A percentile compares a stretch with the other conserved stretches of the same genome.
phyloP scores from a whole-genome alignment of 30 jellyfish, hydroid and myxozoan genomes.

The Hydra vulgaris region DNA sequence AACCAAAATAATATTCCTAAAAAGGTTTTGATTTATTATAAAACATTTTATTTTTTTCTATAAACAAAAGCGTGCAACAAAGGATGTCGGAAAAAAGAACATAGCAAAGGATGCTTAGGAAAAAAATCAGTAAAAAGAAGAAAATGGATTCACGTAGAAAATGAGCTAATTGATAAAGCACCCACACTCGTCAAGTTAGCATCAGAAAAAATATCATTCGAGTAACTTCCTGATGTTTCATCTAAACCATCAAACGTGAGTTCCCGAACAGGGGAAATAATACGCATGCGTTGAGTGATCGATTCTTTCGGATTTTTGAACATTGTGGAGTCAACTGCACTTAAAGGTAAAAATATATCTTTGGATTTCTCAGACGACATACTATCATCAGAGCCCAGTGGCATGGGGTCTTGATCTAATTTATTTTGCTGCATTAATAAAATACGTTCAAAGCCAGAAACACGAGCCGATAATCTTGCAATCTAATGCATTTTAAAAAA shows the following conservation, averaged over 20 bases:
- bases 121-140: too few species aligned
- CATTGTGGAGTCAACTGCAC: neutral
- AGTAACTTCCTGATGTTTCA: neutral
- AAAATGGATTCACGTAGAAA: neutral
- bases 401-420: neutral
- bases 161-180: neutral
- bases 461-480: conserved; percentile 24
- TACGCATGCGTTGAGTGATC: neutral
- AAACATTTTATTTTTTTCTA: neutral
- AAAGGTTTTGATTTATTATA: neutral
- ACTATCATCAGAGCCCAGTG: neutral
- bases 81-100: too few species aligned
- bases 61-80: neutral
- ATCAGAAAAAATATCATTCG: neutral
- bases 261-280: conserved; percentile 7
- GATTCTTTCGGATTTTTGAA: neutral
- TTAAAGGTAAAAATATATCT: neutral
- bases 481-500: neutral
- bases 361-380: neutral
- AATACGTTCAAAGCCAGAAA: conserved; percentile 16
- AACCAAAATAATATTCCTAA: neutral
- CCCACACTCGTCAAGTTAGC: neutral
- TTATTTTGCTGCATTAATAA: neutral
- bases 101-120: too few species aligned
- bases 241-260: neutral